phyloP scores from a whole-genome alignment of 1,140 invertebrate genomes.

The Polypedilum pembai region DNA sequence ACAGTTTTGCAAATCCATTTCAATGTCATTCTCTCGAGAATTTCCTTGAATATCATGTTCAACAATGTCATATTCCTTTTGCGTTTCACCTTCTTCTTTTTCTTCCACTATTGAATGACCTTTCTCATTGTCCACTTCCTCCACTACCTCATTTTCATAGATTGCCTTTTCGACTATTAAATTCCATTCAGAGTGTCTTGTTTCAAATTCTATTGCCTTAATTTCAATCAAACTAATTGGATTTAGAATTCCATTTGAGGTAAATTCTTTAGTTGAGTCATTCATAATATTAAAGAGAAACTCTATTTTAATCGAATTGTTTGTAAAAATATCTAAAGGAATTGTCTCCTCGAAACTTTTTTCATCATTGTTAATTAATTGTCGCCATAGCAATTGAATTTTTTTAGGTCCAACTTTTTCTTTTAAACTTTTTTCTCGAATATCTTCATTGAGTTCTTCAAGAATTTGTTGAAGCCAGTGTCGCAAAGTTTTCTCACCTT shows the following conservation, averaged over 20 bases:
- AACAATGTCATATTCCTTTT: not conserved
- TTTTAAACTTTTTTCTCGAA: not conserved
- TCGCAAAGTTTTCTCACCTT: not conserved
- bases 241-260: conserved; percentile 27
- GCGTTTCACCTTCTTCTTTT: conserved; percentile 30
- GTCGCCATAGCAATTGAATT: not conserved
- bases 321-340: conserved; percentile 12
- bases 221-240: conserved; percentile 29
- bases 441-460: not conserved
- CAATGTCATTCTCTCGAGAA: no score
- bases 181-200: conserved; percentile 31
- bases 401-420: not conserved
- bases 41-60: no score
- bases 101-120: not conserved
- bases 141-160: conserved; percentile 35
- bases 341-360: not conserved
- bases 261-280: conserved; percentile 26
- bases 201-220: conserved; percentile 31
- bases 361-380: not conserved
- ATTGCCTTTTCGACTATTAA: conserved; percentile 38
- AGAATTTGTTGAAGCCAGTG: not conserved
- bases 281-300: conserved; percentile 31
- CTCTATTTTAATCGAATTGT: conserved; percentile 35
- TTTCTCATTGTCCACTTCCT: conserved; percentile 35
- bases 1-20: no score